phyloP scores from a whole-genome alignment of 2,113 vertebrate genomes.

The Morone saxatilis region DNA sequence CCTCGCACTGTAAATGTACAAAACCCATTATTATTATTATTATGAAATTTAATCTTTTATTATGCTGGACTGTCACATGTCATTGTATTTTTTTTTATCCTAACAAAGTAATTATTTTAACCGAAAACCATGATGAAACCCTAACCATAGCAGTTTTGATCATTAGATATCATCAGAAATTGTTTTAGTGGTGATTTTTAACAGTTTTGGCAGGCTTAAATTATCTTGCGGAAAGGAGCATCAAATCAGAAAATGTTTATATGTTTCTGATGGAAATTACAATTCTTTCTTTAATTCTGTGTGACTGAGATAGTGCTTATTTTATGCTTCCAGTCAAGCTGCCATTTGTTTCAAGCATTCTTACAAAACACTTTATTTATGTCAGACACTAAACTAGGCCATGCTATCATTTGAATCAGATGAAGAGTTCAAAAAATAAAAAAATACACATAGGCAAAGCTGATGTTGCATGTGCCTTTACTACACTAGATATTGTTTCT shows the following conservation, averaged over 20 bases:
- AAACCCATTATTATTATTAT: not conserved
- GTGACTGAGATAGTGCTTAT: not conserved
- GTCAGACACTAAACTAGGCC: not conserved
- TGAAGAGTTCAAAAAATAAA: too few relatives aligned
- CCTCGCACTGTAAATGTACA: too few relatives aligned
- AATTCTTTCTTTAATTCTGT: not conserved
- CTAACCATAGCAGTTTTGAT: not conserved
- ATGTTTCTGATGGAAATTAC: not conserved
- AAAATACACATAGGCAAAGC: not conserved
- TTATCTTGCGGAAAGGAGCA: not conserved
- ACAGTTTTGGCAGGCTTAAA: not conserved
- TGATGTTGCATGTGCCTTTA: not conserved
- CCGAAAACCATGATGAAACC: not conserved
- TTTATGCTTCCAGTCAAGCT: not conserved
- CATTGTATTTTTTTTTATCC: too few relatives aligned
- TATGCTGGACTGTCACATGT: too few relatives aligned
- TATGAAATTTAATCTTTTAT: too few relatives aligned
- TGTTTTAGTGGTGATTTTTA: not conserved
- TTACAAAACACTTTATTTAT: not conserved
- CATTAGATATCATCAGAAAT: not conserved
- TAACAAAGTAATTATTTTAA: too few relatives aligned
- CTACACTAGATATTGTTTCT: not conserved
- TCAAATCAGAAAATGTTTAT: not conserved
- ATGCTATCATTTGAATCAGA: not conserved
- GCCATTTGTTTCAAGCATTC: not conserved